These are phyloP conservation scores for Rosalia funebris DNA, from an alignment of 2,888 invertebrate species.

Conservation along the genomic window DNA sequence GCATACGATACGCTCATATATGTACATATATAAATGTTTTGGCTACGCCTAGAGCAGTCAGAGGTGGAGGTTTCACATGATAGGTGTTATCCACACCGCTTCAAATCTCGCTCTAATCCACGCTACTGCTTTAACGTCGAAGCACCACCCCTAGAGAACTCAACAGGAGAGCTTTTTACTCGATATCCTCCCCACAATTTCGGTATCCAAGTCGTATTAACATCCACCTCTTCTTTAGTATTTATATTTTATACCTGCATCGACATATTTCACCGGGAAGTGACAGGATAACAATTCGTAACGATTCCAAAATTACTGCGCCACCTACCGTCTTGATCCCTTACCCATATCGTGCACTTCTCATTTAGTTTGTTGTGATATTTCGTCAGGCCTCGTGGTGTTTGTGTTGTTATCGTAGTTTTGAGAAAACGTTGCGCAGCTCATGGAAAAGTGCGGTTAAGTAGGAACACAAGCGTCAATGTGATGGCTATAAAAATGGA, in stretches of 20 bases:
- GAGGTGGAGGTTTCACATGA: neutral
- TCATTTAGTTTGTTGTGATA: slow-evolving; percentile 43
- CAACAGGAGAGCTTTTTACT: neutral
- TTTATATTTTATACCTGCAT: neutral
- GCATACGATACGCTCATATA: neutral
- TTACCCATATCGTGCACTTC: slow-evolving; percentile 25
- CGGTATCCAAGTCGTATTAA: neutral
- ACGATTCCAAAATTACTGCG: slow-evolving; percentile 40
- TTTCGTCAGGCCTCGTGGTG: slow-evolving; percentile 34
- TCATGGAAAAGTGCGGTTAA: slow-evolving; percentile 38
- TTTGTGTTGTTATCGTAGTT: slow-evolving; percentile 24
- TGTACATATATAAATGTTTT: neutral
- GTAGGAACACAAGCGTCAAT: slow-evolving; percentile 4
- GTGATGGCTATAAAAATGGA: slow-evolving; percentile 46
- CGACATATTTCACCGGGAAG: slow-evolving; percentile 43
- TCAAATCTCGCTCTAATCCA: slow-evolving; percentile 7
- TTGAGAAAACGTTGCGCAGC: neutral
- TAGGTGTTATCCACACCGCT: neutral
- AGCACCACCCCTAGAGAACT: slow-evolving; percentile 16
- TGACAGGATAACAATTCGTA: slow-evolving; percentile 43
- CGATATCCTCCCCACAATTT: slow-evolving; percentile 3
- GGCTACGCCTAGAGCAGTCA: slow-evolving; percentile 2
- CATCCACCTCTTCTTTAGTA: neutral
- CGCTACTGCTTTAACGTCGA: neutral
- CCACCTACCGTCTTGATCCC: slow-evolving; percentile 42